phyloP scores from a whole-genome alignment of 1,140 invertebrate genomes.

The Cataglyphis hispanica region DNA sequence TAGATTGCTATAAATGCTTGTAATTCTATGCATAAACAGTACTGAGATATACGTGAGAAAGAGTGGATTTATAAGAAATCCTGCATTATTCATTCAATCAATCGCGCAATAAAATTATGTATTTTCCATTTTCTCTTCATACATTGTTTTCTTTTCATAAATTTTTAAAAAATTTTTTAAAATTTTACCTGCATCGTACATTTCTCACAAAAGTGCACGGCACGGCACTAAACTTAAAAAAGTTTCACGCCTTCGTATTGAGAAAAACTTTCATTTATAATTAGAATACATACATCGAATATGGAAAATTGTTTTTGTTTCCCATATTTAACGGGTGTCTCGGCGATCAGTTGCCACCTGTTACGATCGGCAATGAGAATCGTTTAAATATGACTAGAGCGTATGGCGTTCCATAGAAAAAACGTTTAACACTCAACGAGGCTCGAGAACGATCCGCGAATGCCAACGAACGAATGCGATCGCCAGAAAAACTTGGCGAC shows the following conservation, averaged over 20 bases:
- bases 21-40: background rate
- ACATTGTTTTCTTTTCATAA: background rate
- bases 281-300: slow-evolving; percentile 1
- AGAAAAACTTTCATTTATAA: slow-evolving; percentile 38
- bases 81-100: background rate
- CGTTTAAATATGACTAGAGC: slow-evolving; percentile 1
- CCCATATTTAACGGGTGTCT: background rate
- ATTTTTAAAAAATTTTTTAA: too few species aligned
- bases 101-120: background rate
- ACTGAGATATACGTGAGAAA: background rate
- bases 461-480: slow-evolving; percentile 14
- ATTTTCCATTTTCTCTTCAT: background rate
- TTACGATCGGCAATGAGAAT: slow-evolving; percentile 15
- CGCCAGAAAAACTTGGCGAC: slow-evolving; percentile 21
- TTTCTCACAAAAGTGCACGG: background rate
- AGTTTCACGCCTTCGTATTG: background rate
- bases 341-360: background rate
- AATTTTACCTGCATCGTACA: background rate
- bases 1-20: background rate
- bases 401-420: slow-evolving; percentile 26
- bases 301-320: slow-evolving; percentile 39
- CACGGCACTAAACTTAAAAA: background rate
- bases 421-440: slow-evolving; percentile 32
- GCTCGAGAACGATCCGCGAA: slow-evolving; percentile 18
- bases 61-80: background rate